Base-by-base conservation (phyloP, 2,888 invertebrate species). In the Nephrotoma appendiculata region DNA sequence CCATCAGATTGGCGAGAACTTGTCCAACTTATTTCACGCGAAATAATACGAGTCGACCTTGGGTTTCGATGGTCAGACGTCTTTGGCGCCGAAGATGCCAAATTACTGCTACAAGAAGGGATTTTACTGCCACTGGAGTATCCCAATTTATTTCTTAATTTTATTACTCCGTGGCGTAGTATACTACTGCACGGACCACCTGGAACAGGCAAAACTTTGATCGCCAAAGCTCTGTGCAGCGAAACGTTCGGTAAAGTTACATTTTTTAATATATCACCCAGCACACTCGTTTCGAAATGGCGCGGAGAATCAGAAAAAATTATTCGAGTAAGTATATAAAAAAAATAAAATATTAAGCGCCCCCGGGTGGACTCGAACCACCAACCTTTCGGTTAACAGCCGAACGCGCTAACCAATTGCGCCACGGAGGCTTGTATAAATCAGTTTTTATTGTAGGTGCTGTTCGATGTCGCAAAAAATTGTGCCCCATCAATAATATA, bases 241-340 rank as follows among this genome's bases (percentile, higher is more conserved):
- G 97, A 98, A 91, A 95, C 96, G 88, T 89, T 89, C 2, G 88
- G 91, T 90, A 89, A 94, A 92, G 93, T 94, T 87, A 96, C 96
- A 0, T 98, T 98, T 92, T 98, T 99, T 91, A 98, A 98, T 90
- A 95, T 98, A 12, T 95, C 97, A 2, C 96, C 97, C 87, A 97
- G 98, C 89, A 95, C 96, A 2, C 94, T 98, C 83, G 94, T 98
- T n/a, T 97, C 97, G 89, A 99, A 99, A 91, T 98, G 98, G 98
- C 93, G 98, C 44, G 98, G 98, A 0, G 98, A 99, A 89, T 98
- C 98, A 0, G 98, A 98, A 92, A 98, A 98, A 92, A 95, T 98
- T 89, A 93, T 98, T 83, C 95, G 97, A 92, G 96, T 96, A 89
- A 90, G 91, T 86, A 86, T n/a, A 42, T 12, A 84, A 42, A 84